phyloP scores from a whole-genome alignment of 2,113 vertebrate genomes.

The Mohoua ochrocephala region DNA sequence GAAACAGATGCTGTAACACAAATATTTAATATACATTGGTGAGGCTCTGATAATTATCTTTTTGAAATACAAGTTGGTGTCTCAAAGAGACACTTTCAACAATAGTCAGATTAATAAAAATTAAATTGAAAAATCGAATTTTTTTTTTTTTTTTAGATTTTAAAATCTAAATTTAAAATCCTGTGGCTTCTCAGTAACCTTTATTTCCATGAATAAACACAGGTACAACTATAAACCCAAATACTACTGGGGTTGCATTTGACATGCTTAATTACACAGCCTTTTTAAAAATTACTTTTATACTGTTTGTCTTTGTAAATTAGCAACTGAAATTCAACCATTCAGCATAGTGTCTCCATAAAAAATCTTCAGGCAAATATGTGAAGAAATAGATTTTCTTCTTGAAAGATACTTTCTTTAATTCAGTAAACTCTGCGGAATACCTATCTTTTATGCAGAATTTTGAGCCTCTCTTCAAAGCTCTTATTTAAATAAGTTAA shows the following conservation, averaged over 20 bases:
- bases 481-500: slow-evolving; percentile 48
- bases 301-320: not conserved
- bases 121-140: not conserved
- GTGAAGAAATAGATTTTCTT: not conserved
- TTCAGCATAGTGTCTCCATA: not conserved
- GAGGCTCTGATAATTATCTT: not conserved
- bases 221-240: not conserved
- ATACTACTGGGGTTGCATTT: not conserved
- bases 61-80: not conserved
- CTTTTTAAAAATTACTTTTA: not conserved
- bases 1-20: not conserved
- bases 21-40: not conserved
- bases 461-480: slow-evolving; percentile 30
- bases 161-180: not conserved
- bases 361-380: not conserved
- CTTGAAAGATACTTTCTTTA: not conserved
- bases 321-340: not conserved
- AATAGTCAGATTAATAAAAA: not conserved
- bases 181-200: not conserved
- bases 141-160: not conserved
- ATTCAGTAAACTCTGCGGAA: slow-evolving; percentile 7
- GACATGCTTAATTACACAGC: not conserved
- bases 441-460: slow-evolving; percentile 22
- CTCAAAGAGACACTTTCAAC: not conserved
- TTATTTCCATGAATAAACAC: not conserved